These are phyloP conservation scores for Clangula hyemalis DNA, from an alignment of 2,797 vertebrate genomes.

Conservation along the genomic window DNA sequence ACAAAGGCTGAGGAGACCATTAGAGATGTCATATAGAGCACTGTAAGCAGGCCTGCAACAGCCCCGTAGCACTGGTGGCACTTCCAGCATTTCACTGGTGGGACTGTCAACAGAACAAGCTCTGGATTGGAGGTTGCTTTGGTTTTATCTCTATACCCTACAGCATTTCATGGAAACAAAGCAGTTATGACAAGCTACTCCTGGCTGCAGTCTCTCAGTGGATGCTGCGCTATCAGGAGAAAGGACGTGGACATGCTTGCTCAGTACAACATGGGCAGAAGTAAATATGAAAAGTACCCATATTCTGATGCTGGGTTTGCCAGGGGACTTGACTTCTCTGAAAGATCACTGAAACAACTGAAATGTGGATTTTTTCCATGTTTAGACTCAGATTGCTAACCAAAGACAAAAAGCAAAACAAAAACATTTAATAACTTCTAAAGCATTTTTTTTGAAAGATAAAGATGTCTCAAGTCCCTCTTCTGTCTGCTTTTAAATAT, in stretches of 20 bases:
- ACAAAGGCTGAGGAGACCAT: not conserved
- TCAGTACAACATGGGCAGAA: not conserved
- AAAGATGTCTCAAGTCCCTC: not conserved
- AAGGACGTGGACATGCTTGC: not conserved
- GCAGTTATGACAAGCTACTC: not conserved
- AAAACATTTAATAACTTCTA: not conserved
- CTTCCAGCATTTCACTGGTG: not conserved
- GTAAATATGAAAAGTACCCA: rapidly evolving
- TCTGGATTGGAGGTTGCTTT: not conserved
- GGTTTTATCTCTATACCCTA: not conserved
- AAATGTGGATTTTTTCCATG: not conserved
- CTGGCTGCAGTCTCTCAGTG: not conserved
- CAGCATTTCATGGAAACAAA: not conserved
- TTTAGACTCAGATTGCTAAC: not conserved
- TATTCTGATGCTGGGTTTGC: not conserved
- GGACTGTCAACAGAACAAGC: not conserved
- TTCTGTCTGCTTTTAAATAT: not conserved
- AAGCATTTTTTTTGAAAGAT: not conserved
- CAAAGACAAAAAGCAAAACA: not conserved
- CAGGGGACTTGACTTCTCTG: not conserved
- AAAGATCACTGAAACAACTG: not conserved
- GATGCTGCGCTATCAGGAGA: not conserved
- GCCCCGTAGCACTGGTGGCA: rapidly evolving
- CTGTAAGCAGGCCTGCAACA: not conserved
- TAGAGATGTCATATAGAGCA: not conserved